phyloP scores from a whole-genome alignment of 1,140 invertebrate genomes.

The Aphelinus atriplicis region DNA sequence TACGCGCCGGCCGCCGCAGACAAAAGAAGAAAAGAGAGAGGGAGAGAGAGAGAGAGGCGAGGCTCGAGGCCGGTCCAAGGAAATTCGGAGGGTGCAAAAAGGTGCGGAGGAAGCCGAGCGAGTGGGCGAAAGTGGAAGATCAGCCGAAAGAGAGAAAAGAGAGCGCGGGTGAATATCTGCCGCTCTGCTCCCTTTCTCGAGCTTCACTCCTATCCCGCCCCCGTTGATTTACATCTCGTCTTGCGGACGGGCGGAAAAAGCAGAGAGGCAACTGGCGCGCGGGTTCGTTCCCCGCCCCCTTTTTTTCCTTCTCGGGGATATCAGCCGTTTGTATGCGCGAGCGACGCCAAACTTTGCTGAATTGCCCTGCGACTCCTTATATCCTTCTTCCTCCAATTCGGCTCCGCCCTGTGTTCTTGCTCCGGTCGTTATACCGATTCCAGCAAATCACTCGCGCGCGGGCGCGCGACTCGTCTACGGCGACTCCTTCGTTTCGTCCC shows the following conservation, averaged over 20 bases:
- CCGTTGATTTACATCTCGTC: constrained; percentile 66
- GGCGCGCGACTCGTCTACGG: neutral
- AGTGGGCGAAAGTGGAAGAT: constrained; percentile 33
- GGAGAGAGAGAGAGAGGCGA: constrained; percentile 37
- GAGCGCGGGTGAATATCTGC: neutral
- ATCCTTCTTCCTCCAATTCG: constrained; percentile 43
- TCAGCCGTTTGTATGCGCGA: constrained; percentile 65
- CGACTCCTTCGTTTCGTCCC: neutral
- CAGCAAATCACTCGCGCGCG: constrained; percentile 38
- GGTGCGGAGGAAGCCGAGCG: constrained; percentile 36
- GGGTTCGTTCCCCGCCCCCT: neutral
- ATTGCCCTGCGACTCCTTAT: constrained; percentile 63
- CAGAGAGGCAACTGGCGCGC: constrained; percentile 13
- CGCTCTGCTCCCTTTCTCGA: neutral
- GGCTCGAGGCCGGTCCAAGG: constrained; percentile 5
- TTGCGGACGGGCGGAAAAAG: constrained; percentile 41
- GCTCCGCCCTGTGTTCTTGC: constrained; percentile 31
- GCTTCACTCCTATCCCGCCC: constrained; percentile 48
- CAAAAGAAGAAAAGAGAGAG: constrained; percentile 26
- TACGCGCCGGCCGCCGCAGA: neutral
- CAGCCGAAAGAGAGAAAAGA: constrained; percentile 7
- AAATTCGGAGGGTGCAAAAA: constrained; percentile 19
- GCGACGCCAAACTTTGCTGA: constrained; percentile 63
- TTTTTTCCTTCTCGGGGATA: constrained; percentile 45
- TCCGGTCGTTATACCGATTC: constrained; percentile 41